A percentile compares a stretch with the other conserved stretches of the same genome.
These are phyloP conservation scores for Phoeniculus purpureus DNA, from an alignment of 2,797 vertebrate genomes.

Conservation along the genomic window DNA sequence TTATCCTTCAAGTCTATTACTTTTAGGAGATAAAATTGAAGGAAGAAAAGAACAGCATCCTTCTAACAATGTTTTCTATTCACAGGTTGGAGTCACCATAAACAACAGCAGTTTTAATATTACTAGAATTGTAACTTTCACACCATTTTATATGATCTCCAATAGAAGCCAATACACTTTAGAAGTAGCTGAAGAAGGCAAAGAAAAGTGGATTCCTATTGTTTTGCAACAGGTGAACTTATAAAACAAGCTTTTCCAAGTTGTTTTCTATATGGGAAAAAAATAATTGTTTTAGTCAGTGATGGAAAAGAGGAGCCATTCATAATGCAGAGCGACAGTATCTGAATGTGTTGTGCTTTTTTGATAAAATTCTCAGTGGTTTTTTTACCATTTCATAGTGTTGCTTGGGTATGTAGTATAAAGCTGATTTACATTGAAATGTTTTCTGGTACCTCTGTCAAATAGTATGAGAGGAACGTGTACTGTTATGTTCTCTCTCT, in stretches of 20 bases:
- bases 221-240: constrained; percentile 86
- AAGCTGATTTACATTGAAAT: background rate
- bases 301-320: background rate
- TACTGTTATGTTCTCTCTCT: background rate
- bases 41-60: background rate
- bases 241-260: background rate
- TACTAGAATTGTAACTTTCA: constrained; percentile 95
- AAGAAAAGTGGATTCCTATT: constrained; percentile 86
- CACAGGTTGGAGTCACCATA: constrained; percentile 93
- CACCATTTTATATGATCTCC: constrained; percentile 94
- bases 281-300: background rate
- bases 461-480: too few relatives aligned
- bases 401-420: background rate
- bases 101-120: constrained; percentile 94
- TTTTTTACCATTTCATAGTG: background rate
- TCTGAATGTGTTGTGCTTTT: background rate
- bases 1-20: background rate
- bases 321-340: accelerated
- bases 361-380: background rate
- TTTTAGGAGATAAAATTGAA: background rate
- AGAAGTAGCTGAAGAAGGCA: constrained; percentile 86
- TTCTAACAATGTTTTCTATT: constrained; percentile 9
- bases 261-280: background rate
- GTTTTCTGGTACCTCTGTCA: too few relatives aligned
- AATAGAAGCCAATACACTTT: constrained; percentile 90